Base-by-base conservation (phyloP, 92 coral and sea anemone genomes). In the Porites divaricata region DNA sequence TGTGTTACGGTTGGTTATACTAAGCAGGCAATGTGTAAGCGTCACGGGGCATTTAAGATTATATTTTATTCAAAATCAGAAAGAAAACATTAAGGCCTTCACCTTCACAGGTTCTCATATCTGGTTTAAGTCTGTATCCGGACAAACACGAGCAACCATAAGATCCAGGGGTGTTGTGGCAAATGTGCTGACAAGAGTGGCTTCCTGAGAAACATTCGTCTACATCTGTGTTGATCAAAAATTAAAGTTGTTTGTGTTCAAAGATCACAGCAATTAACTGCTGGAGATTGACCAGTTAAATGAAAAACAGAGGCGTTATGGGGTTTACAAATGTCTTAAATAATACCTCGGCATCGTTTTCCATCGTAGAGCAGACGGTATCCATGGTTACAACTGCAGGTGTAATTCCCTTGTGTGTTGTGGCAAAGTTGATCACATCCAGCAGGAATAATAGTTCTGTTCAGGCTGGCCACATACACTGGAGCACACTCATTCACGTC, bases 371-470 rank as follows among this genome's bases (percentile, higher is more conserved):
- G 16, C 7, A 77, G 56, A 61, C 35, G 57, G 41, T 16, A 77
- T 59, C 81, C 81, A 23, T 26, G 56, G 25, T 77, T 62, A 6
- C 81, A 77, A 56, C 81, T 77, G 28, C 81, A 77, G 15, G 81
- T 77, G 22, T 77, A 77, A n/a, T 77, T 77, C 6, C 81, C 81
- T 41, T 4, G 70, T 23, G 58, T 77, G 24, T 77, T 77, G 16
- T 77, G 70, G 48, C 81, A 77, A n/a, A 77, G 51, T 48, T 77
- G 81, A 77, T 77, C 81, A n/a, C 70, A 77, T 59, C 68, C 45
- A 23, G 81, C 70, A 5, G 58, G 49, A 16, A 41, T 63, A n/a
- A 77, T 49, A 10, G 82, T 77, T 12, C 65, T 77, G 72, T 77
- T 77, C 7, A 77, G 58, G 22, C 70, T 62, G 22, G 19, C 12